Evolutionary conservation across 2,797 vertebrate species (phyloP).

Genomic region (Sardinella longiceps): DNA sequence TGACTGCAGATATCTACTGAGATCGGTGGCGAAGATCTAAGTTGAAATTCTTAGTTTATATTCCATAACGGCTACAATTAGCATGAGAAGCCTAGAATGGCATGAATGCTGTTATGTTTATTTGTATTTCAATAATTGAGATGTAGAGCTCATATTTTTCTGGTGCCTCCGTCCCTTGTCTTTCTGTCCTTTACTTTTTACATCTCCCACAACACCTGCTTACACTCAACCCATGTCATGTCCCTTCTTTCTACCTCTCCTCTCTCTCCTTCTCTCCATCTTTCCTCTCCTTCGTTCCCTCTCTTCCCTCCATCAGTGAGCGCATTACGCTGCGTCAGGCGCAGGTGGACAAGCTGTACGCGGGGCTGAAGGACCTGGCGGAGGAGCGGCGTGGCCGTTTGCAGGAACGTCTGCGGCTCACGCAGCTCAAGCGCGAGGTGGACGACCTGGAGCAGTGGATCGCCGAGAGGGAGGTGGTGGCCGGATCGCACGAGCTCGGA

Average conservation of each 20-base stretch:
- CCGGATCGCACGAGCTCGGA: slow-evolving; percentile 93
- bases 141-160: too few relatives aligned
- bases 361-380: slow-evolving; percentile 90
- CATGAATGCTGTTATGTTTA: too few relatives aligned
- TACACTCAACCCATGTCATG: too few relatives aligned
- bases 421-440: slow-evolving; percentile 96
- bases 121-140: too few relatives aligned
- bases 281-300: neutral
- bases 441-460: slow-evolving; percentile 99
- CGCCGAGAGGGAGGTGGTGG: slow-evolving; percentile 94
- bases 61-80: too few relatives aligned
- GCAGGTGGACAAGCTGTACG: slow-evolving; percentile 95
- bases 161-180: too few relatives aligned
- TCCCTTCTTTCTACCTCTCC: too few relatives aligned
- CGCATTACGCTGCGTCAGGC: slow-evolving; percentile 97
- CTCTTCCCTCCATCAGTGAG: slow-evolving; percentile 72
- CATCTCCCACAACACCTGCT: too few relatives aligned
- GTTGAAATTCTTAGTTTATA: too few relatives aligned
- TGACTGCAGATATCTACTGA: too few relatives aligned
- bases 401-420: slow-evolving; percentile 91
- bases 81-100: too few relatives aligned
- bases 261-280: neutral
- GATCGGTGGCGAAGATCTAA: too few relatives aligned
- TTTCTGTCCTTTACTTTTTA: neutral
- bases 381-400: slow-evolving; percentile 92